A percentile compares a stretch with the other conserved stretches of the same genome.
Evolutionary conservation across 2,888 invertebrate genomes (phyloP).

Genomic region (Tromatobia lineatoria): DNA sequence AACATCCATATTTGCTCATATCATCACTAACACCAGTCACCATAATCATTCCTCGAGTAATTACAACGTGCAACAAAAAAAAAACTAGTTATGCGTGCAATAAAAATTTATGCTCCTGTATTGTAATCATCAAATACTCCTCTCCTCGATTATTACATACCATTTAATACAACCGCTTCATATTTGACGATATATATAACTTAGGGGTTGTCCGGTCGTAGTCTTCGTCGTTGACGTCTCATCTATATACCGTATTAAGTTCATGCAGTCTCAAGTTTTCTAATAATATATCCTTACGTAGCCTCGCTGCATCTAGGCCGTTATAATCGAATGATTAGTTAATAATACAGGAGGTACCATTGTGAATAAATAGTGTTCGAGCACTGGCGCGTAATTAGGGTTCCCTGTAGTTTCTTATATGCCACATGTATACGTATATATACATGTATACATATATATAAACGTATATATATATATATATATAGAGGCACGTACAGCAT

Average conservation of each 20-base stretch:
- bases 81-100: neutral
- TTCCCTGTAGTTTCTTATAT: conserved; percentile 38
- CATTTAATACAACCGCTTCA: neutral
- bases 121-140: neutral
- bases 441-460: neutral
- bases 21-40: neutral
- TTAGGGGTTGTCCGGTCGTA: neutral
- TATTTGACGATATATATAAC: neutral
- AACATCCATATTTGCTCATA: neutral
- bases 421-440: conserved; percentile 31
- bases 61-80: neutral
- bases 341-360: conserved; percentile 70
- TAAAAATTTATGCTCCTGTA: neutral
- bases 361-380: conserved; percentile 70
- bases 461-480: neutral
- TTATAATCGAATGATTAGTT: conserved; percentile 72
- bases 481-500: neutral
- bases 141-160: neutral
- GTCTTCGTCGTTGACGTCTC: conserved; percentile 6
- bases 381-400: conserved; percentile 70
- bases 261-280: neutral
- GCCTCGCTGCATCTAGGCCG: conserved; percentile 23
- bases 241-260: neutral
- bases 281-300: conserved; percentile 12
- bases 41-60: neutral